Evolutionary conservation across 2,888 invertebrate species (phyloP), one percentile per base, ranked within the genome.

Genomic region (Encarsia formosa): DNA sequence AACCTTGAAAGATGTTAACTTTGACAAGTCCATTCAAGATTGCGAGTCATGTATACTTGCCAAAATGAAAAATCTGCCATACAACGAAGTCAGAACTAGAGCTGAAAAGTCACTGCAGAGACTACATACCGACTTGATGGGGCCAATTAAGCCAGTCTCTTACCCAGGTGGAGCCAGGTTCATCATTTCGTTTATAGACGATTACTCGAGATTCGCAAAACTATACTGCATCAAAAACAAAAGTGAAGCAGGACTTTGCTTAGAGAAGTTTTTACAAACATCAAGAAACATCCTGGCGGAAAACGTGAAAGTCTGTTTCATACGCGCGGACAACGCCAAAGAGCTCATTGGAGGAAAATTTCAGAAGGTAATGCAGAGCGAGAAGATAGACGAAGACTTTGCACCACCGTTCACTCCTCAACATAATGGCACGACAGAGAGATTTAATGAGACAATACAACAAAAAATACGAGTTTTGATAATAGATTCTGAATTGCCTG

Each of bases 401-500:
- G 40, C 45, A 39, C 15, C 31, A 16, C 41, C 49, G 6, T 32
- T 37, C 20, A 49, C 42, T 4, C 42, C 24, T 13, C 24, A 49
- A 22, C 24, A 26, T 5, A 56, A 58, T 40, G 53, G 56, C 41
- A 38, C 34, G 13, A 47, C 56, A 11, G 53, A 56, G 43, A 52
- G 43, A 16, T 49, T 54, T n/a, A 54, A 54, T 18, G 37, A 44
- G 35, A 54, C 45, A 5, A 45, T 49, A 11, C 49, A 45, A 47
- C 16, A 49, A 29, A 47, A 50, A 50, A 44, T 50, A 24, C 47
- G 46, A 19, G 31, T 39, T 13, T 34, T 29, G 11, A 47, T 52
- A 34, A 20, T 35, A 29, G 53, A 53, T 44, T 53, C 44, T 31
- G 53, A 37, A 40, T 37, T 45, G 34, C 52, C 40, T 24, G 41